Percentiles rank a stretch among this genome's conserved stretches.
These are phyloP conservation scores for Cladorhizidae sp. DNA, from an alignment of 37 sponge, comb jelly and placozoan genomes.

Conservation along the genomic window DNA sequence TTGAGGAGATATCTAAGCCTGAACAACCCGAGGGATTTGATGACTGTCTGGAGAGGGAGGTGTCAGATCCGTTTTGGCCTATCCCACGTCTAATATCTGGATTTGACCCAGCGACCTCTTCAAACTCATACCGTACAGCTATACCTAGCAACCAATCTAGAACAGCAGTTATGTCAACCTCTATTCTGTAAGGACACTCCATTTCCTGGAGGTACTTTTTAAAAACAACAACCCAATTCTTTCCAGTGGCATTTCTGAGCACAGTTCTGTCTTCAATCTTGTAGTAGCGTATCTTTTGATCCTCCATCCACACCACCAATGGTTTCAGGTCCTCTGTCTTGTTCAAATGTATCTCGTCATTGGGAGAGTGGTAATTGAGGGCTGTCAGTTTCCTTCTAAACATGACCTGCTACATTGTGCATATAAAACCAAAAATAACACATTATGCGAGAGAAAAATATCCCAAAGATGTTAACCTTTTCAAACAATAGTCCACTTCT, in stretches of 20 bases:
- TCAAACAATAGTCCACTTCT: too few relatives aligned
- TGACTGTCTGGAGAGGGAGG: not conserved
- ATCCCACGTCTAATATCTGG: conserved; percentile 50
- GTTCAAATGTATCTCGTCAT: conserved; percentile 26
- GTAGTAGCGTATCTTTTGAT: conserved; percentile 90
- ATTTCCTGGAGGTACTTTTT: conserved; percentile 78
- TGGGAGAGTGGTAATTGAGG: conserved; percentile 68
- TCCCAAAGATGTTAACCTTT: too few relatives aligned
- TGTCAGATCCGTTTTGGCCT: not conserved
- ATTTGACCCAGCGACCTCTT: conserved; percentile 33
- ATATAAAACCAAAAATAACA: too few relatives aligned
- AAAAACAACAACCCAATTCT: conserved; percentile 61
- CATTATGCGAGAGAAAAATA: too few relatives aligned
- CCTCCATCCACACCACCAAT: conserved; percentile 93
- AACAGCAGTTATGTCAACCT: conserved; percentile 26
- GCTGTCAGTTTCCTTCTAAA: conserved; percentile 71
- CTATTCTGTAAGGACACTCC: conserved; percentile 74
- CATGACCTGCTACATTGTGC: too few relatives aligned
- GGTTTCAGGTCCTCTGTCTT: conserved; percentile 67
- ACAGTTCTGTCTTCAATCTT: conserved; percentile 72
- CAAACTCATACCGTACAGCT: conserved; percentile 86
- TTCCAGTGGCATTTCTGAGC: conserved; percentile 45
- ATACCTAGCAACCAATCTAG: conserved; percentile 88
- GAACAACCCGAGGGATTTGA: conserved; percentile 20
- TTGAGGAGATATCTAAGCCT: conserved; percentile 64